A percentile compares a stretch with the other conserved stretches of the same genome.
Conservation (phyloP, 2,113 vertebrate genomes). For the Podarcis cretensis region DNA sequence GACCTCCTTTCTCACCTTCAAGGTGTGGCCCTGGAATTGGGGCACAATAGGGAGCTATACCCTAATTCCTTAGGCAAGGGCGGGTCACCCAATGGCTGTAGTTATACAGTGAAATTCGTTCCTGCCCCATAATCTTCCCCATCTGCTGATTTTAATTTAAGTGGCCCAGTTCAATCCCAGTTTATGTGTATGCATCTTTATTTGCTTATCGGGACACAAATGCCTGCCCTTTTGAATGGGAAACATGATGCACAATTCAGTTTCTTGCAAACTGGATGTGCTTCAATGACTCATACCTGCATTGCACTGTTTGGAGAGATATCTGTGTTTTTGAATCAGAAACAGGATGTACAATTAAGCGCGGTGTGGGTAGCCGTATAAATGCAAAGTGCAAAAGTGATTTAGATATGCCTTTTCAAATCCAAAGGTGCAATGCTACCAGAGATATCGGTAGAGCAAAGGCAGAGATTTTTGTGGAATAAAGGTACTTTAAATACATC, state of each 20-base stretch:
- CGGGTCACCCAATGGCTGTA: no score
- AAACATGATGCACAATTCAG: neutral
- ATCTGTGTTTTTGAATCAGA: neutral
- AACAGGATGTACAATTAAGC: neutral
- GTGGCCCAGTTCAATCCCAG: no score
- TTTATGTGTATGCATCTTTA: no score
- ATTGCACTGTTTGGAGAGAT: neutral
- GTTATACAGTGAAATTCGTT: no score
- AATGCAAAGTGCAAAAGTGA: neutral
- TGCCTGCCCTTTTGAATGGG: neutral
- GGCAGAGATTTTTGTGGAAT: neutral
- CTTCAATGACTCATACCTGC: neutral
- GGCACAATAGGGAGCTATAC: no score
- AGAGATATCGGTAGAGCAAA: neutral
- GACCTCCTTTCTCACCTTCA: no score
- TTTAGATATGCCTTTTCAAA: neutral
- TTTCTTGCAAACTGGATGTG: neutral
- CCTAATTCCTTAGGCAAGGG: no score
- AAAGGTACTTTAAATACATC: neutral
- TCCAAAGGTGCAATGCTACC: neutral
- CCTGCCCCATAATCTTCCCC: no score
- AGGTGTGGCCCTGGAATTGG: no score
- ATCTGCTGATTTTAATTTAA: no score
- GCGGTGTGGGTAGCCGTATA: no score
- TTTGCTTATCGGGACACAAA: no score